phyloP scores from a whole-genome alignment of 1,140 invertebrate species.

The Drosophila nigrodunni region DNA sequence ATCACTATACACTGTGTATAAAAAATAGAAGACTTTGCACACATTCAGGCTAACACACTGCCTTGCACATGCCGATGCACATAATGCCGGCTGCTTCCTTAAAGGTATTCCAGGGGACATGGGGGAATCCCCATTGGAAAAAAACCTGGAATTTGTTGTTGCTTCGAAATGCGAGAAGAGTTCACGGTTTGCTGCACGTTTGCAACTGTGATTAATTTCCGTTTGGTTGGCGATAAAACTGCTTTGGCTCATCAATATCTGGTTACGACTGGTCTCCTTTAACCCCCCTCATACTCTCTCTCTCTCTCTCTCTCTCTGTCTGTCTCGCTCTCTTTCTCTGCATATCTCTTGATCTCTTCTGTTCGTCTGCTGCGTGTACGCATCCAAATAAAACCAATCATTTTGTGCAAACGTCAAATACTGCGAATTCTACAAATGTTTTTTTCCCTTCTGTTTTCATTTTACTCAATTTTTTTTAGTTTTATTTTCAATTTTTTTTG shows the following conservation, averaged over 20 bases:
- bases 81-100: background rate
- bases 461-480: slow-evolving; percentile 7
- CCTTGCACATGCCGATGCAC: background rate
- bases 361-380: slow-evolving; percentile 36
- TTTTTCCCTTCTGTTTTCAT: background rate
- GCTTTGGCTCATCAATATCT: slow-evolving; percentile 64
- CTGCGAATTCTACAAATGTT: slow-evolving; percentile 40
- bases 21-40: background rate
- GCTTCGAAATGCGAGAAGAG: slow-evolving; percentile 11
- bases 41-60: background rate
- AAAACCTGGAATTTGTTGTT: background rate
- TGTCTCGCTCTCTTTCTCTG: background rate
- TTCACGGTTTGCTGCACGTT: slow-evolving; percentile 55
- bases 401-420: slow-evolving; percentile 58
- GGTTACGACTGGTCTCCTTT: slow-evolving; percentile 41
- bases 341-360: no score
- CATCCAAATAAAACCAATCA: slow-evolving; percentile 59
- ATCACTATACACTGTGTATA: no score
- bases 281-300: background rate
- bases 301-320: background rate
- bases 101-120: slow-evolving; percentile 1
- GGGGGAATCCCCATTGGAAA: background rate
- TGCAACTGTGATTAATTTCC: slow-evolving; percentile 61
- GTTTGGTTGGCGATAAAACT: slow-evolving; percentile 62
- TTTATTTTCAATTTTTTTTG: slow-evolving; percentile 2